These are phyloP conservation scores for Pinctada fucata DNA, from an alignment of 2,888 invertebrate species.

Conservation along the genomic window DNA sequence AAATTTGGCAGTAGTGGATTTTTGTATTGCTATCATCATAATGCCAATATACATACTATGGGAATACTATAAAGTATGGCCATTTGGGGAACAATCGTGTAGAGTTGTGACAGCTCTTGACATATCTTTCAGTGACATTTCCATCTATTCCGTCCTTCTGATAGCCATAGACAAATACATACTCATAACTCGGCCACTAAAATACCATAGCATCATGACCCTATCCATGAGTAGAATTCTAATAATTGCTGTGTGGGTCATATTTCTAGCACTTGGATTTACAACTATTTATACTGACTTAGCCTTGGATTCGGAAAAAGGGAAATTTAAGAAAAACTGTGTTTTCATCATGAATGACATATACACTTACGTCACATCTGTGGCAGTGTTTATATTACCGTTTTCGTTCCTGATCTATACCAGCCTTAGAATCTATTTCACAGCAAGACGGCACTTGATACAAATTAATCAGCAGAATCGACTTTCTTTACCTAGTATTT, in stretches of 20 bases:
- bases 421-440: slow-evolving; percentile 51
- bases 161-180: slow-evolving; percentile 59
- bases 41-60: slow-evolving; percentile 58
- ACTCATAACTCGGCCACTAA: slow-evolving; percentile 55
- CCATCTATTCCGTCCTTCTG: slow-evolving; percentile 55
- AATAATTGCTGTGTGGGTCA: slow-evolving; percentile 48
- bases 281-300: slow-evolving; percentile 49
- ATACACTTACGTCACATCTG: slow-evolving; percentile 47
- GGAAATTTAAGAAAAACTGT: slow-evolving; percentile 39
- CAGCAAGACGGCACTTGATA: slow-evolving; percentile 52
- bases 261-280: slow-evolving; percentile 48
- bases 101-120: slow-evolving; percentile 53
- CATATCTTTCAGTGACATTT: slow-evolving; percentile 53
- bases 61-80: slow-evolving; percentile 56
- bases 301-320: slow-evolving; percentile 44
- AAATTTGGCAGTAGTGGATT: slow-evolving; percentile 54
- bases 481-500: neutral
- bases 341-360: slow-evolving; percentile 55
- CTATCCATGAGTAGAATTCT: slow-evolving; percentile 36
- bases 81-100: slow-evolving; percentile 46
- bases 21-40: slow-evolving; percentile 50
- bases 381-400: slow-evolving; percentile 53
- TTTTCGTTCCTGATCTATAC: slow-evolving; percentile 56
- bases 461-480: neutral
- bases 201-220: slow-evolving; percentile 51